Base-by-base conservation (phyloP, 2,888 invertebrate genomes). In the Byasa hedistus region DNA sequence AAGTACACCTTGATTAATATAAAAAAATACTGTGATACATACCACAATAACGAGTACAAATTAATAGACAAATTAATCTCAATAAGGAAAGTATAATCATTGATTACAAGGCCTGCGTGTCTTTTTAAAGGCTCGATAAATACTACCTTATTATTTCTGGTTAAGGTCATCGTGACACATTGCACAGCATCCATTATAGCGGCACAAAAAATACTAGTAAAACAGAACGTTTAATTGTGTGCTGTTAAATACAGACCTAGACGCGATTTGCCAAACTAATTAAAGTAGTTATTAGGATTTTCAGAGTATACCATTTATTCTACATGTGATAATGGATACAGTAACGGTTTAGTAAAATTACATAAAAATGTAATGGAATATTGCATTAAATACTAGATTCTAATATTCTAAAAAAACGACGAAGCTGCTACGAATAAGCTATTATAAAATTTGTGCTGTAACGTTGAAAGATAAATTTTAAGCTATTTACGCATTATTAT, bases 11-110 rank as follows among this genome's bases (percentile, higher is more conserved):
- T 7, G 10, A 32, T 32, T 32, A 32, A 32, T 32, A 32, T 0
- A 32, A 32, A 10, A 32, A 32, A 7, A 7, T 10, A 10, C 7
- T 32, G 10, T 44, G 3, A n/a, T 17, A 15, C 17, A 17, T 17
- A 4, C 17, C 12, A 32, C 1, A 1, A 19, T 44, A 44, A 15
- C 44, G 17, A 75, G 73, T 76, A 77, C 72, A 71, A 70, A 72
- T 76, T 73, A 77, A 79, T 77, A 76, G 76, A 79, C 77, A 81
- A 44, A 80, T 80, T 78, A 76, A 76, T 82, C 80, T 82, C 78
- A 76, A 78, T 77, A 77, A 70, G 69, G 72, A 73, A 74, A 77
- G 68, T 71, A 65, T 70, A 73, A 75, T 73, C 67, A 68, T 27
- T 61, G 64, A 57, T 65, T 72, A 69, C 80, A 82, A 82, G 80